phyloP scores from a whole-genome alignment of 2,888 invertebrate genomes.

The Spialia ferax region DNA sequence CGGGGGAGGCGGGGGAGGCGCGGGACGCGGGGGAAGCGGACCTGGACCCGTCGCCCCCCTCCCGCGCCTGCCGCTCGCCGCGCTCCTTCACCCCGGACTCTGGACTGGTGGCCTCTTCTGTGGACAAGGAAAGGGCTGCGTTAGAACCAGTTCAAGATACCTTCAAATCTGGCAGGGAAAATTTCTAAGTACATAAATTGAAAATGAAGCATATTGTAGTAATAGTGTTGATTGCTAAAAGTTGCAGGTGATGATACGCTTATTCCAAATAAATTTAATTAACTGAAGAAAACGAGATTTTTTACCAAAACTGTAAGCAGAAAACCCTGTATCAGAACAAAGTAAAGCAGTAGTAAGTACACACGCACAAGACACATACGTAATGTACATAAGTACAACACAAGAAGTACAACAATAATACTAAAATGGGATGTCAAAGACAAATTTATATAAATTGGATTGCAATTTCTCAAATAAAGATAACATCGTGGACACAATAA shows the following conservation, averaged over 20 bases:
- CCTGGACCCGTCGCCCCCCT: slow-evolving; percentile 78
- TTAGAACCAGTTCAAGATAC: slow-evolving; percentile 11
- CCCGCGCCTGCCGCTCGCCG: slow-evolving; percentile 77
- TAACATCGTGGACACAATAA: slow-evolving; percentile 4
- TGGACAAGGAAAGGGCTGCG: slow-evolving; percentile 58
- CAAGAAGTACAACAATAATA: not conserved
- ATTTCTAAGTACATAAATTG: no score
- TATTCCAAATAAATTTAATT: no score
- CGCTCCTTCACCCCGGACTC: slow-evolving; percentile 87
- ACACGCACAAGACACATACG: no score
- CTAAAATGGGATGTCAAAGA: slow-evolving; percentile 1
- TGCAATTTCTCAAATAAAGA: slow-evolving; percentile 3
- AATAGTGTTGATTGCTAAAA: no score
- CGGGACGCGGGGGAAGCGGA: slow-evolving; percentile 67
- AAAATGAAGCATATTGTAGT: no score
- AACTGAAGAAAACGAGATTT: no score
- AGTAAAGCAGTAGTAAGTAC: no score
- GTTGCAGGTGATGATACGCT: no score
- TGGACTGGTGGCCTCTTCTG: slow-evolving; percentile 88
- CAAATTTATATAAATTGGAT: not conserved
- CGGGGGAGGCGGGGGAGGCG: slow-evolving; percentile 62
- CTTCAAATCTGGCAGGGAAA: not conserved
- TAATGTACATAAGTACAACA: not conserved
- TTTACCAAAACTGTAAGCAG: no score
- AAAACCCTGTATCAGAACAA: no score